Evolutionary conservation across 1,140 invertebrate genomes (phyloP).

Genomic region (Papilio machaon): DNA sequence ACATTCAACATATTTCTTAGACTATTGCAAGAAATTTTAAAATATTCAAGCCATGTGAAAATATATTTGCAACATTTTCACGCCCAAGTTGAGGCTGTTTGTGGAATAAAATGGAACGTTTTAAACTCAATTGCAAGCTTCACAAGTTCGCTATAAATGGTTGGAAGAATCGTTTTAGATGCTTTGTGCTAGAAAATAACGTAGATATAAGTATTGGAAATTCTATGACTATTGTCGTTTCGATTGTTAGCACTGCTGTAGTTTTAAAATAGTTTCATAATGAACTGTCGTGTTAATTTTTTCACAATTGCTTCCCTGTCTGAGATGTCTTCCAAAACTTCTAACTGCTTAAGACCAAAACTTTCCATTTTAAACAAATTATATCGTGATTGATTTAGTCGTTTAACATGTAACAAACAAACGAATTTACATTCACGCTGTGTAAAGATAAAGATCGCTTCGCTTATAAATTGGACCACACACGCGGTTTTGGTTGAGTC

Average conservation of each 20-base stretch:
- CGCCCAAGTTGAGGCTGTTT: conserved; percentile 47
- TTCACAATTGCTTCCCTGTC: too few species aligned
- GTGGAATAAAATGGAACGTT: conserved; percentile 60
- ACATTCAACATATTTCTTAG: conserved; percentile 18
- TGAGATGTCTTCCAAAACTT: too few species aligned
- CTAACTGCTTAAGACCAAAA: too few species aligned
- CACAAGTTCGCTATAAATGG: conserved; percentile 20
- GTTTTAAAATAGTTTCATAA: not conserved
- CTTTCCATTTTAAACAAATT: too few species aligned
- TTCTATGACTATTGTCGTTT: not conserved
- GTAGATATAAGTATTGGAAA: not conserved
- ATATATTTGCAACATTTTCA: conserved; percentile 46
- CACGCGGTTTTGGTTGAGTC: conserved; percentile 13
- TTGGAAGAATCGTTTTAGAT: conserved; percentile 13
- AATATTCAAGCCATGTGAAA: conserved; percentile 29
- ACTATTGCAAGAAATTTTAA: conserved; percentile 34
- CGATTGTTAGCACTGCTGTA: not conserved
- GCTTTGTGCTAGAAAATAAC: conserved; percentile 25
- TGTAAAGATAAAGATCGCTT: not conserved
- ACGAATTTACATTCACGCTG: not conserved
- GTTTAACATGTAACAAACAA: too few species aligned
- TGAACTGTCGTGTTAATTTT: too few species aligned
- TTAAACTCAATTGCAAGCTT: conserved; percentile 54
- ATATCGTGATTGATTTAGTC: too few species aligned
- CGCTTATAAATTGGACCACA: not conserved